A percentile compares a stretch with the other conserved stretches of the same genome.
Evolutionary conservation across 2,888 invertebrate genomes (phyloP).

Genomic region (Hoplodrina blanda): DNA sequence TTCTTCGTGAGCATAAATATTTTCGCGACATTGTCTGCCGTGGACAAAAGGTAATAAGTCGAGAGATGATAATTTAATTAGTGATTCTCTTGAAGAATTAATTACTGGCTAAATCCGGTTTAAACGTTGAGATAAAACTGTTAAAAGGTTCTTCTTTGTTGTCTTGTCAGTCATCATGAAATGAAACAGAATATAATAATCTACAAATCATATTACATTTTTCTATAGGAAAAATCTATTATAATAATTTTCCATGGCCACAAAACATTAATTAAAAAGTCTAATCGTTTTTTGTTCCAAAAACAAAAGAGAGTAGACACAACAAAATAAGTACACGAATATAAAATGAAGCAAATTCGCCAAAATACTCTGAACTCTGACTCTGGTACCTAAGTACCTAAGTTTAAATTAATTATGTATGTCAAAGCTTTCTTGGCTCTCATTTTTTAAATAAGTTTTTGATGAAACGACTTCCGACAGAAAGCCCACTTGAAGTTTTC

Average conservation of each 20-base stretch:
- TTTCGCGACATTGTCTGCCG: too few species aligned
- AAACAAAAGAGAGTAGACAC: constrained; percentile 14
- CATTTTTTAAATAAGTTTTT: neutral
- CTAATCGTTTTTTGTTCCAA: constrained; percentile 1
- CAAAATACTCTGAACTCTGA: neutral
- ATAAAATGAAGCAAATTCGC: neutral
- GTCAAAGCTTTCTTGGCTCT: neutral
- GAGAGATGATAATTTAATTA: too few species aligned
- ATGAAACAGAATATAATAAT: too few species aligned
- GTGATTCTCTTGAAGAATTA: too few species aligned
- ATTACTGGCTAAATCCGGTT: too few species aligned
- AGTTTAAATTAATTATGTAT: neutral
- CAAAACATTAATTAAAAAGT: constrained; percentile 15
- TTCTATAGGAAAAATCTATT: neutral
- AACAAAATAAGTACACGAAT: constrained; percentile 6
- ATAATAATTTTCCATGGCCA: neutral
- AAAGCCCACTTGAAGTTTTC: neutral
- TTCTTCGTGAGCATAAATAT: too few species aligned
- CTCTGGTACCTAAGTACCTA: too few species aligned
- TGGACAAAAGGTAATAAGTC: too few species aligned
- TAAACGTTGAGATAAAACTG: too few species aligned
- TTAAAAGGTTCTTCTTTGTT: too few species aligned
- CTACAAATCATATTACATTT: too few species aligned
- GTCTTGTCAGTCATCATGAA: too few species aligned
- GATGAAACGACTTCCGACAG: neutral